Percentiles rank a stretch among this genome's conserved stretches.
These are phyloP conservation scores for Herpailurus yagouaroundi DNA, from an alignment of 2,113 vertebrate genomes.

Conservation along the genomic window DNA sequence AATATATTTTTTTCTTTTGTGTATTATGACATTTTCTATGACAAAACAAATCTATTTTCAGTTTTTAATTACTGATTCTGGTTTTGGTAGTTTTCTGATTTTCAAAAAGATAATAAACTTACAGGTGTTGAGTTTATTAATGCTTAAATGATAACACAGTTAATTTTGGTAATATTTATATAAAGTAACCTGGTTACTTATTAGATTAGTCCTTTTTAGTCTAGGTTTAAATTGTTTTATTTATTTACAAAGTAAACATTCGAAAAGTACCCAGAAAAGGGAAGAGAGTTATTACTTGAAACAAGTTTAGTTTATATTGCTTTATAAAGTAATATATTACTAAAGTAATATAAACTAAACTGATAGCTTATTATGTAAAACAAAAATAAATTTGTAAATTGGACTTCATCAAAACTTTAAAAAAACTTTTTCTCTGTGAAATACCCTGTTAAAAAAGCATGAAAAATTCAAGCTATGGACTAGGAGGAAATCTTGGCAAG, in stretches of 20 bases:
- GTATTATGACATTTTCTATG: not conserved
- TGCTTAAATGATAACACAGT: not conserved
- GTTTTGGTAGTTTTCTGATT: not conserved
- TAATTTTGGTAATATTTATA: not conserved
- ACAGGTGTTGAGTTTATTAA: not conserved
- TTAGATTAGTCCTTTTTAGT: not conserved
- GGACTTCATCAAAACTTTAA: not conserved
- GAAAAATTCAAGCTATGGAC: not conserved
- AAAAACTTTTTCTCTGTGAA: not conserved
- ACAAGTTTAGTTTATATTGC: not conserved
- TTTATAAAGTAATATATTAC: too few species aligned
- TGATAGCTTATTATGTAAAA: not conserved
- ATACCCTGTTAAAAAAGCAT: not conserved
- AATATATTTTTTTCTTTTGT: not conserved
- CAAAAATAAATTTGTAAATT: constrained; percentile 1
- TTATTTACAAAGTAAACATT: not conserved
- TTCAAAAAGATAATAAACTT: not conserved
- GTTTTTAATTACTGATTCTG: constrained; percentile 26
- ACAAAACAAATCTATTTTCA: not conserved
- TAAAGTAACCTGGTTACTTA: not conserved
- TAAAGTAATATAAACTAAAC: not conserved
- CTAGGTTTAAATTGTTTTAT: not conserved
- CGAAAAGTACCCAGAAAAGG: not conserved
- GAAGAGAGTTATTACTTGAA: not conserved
- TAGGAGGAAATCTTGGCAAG: not conserved